Evolutionary conservation across 2,113 vertebrate genomes (phyloP).

Genomic region (Chaetops frenatus): DNA sequence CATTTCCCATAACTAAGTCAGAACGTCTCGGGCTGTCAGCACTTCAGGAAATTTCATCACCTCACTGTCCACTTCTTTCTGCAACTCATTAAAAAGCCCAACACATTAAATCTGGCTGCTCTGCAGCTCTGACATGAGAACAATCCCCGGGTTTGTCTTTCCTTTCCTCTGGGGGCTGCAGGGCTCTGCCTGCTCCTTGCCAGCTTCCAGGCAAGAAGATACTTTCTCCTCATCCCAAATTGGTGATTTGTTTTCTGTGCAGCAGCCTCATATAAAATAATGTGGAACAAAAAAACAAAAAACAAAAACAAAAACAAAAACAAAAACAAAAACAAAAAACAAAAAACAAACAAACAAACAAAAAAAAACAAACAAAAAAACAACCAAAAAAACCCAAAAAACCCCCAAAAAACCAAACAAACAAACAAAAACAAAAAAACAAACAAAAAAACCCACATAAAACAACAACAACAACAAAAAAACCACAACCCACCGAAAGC

Average conservation of each 20-base stretch:
- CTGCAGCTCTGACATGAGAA: slow-evolving; percentile 40
- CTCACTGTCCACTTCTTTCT: slow-evolving; percentile 61
- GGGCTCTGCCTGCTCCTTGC: neutral
- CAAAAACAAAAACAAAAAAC: too few species aligned
- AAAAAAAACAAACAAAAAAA: too few species aligned
- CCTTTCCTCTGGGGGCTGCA: slow-evolving; percentile 12
- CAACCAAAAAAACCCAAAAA: too few species aligned
- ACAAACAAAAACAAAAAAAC: too few species aligned
- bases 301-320: too few species aligned
- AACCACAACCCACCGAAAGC: neutral
- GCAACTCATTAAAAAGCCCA: slow-evolving; percentile 58
- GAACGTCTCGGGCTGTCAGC: slow-evolving; percentile 50
- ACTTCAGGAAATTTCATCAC: slow-evolving; percentile 59
- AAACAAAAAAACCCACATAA: too few species aligned
- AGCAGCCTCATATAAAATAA: neutral
- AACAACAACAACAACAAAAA: too few species aligned
- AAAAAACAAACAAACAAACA: too few species aligned
- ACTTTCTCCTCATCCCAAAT: neutral
- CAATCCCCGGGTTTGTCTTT: slow-evolving; percentile 29
- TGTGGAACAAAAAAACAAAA: neutral
- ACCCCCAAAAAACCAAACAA: too few species aligned
- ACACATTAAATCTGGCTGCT: slow-evolving; percentile 46
- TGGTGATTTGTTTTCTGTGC: neutral
- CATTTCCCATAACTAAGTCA: slow-evolving; percentile 58
- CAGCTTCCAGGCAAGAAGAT: neutral